phyloP scores from a whole-genome alignment of 2,888 invertebrate genomes.

The Hemistola chrysoprasaria region DNA sequence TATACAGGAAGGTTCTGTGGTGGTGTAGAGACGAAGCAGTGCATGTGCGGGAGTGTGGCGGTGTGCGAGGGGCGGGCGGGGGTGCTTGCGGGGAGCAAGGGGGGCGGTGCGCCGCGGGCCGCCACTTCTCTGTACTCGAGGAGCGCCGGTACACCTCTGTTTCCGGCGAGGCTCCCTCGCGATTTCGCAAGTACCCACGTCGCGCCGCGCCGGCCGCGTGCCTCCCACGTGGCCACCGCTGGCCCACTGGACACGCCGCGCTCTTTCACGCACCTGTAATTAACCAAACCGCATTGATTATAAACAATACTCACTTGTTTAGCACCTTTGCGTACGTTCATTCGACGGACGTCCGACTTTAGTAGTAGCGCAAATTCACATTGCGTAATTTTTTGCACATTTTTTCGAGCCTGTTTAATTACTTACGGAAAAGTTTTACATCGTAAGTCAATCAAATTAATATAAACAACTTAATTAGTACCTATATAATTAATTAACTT shows the following conservation, averaged over 20 bases:
- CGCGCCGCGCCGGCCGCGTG: conserved; percentile 62
- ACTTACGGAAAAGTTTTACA: too few species aligned
- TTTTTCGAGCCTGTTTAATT: conserved; percentile 6
- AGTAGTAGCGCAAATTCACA: not conserved
- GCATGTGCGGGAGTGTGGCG: conserved; percentile 62
- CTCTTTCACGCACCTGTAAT: conserved; percentile 63
- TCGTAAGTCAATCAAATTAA: too few species aligned
- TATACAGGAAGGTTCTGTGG: conserved; percentile 39
- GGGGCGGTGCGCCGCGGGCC: conserved; percentile 70
- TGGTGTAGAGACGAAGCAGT: conserved; percentile 76
- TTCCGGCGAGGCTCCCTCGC: conserved; percentile 79
- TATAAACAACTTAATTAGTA: too few species aligned
- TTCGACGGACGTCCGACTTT: not conserved
- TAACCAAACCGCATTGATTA: conserved; percentile 48
- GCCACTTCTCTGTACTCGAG: conserved; percentile 79
- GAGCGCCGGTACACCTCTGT: conserved; percentile 80
- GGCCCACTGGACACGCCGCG: conserved; percentile 54
- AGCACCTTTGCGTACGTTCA: conserved; percentile 30
- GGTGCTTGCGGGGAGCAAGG: conserved; percentile 52
- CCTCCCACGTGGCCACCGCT: conserved; percentile 68
- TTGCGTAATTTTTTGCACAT: conserved; percentile 10
- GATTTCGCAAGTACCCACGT: conserved; percentile 63
- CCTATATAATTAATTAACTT: too few species aligned
- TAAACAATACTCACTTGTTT: conserved; percentile 42
- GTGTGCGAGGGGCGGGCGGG: conserved; percentile 49